Base-by-base conservation (phyloP, 1,140 invertebrate genomes). In the Bombus huntii region DNA sequence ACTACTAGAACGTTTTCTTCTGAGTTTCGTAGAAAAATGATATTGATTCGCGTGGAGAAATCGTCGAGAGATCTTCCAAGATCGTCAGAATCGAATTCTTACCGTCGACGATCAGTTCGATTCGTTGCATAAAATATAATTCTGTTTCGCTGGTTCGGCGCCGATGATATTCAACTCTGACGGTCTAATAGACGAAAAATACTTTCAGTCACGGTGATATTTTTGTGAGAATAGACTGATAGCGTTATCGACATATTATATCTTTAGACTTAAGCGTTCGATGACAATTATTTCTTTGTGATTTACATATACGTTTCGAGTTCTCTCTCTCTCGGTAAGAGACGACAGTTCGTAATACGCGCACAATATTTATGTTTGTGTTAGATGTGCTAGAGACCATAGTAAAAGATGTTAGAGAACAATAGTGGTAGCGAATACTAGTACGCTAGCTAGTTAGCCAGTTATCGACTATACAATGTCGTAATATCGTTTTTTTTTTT, bases 191-290 rank as follows among this genome's bases (percentile, higher is more conserved):
- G 22, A 57, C 1, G n/a, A 39, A 37, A 68, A 71, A 83, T 87
- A 81, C 53, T 84, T 92, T 89, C 90, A 90, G 88, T 90, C 85
- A 86, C 78, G 86, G 90, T 92, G 91, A 92, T 90, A 90, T 91
- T 89, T 89, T 91, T 91, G 88, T 91, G 87, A 92, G 90, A 92
- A 92, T 92, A 92, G 91, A 92, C 91, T 92, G 91, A 92, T 92
- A 92, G 90, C 65, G 81, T 91, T 92, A 88, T 88, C 81, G 53
- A 90, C 53, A 72, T 37, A 68, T 87, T 84, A 81, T 73, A 84
- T 81, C 81, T 85, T 90, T 92, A 88, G 73, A 81, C 81, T 85
- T 75, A 83, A 88, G 59, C 71, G 82, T 87, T 85, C 87, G 80
- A 72, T 73, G 65, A 79, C 78, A 66, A 81, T 91, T 86, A 77